Evolutionary conservation across 2,797 vertebrate species (phyloP).

Genomic region (Dicrostonyx torquatus): DNA sequence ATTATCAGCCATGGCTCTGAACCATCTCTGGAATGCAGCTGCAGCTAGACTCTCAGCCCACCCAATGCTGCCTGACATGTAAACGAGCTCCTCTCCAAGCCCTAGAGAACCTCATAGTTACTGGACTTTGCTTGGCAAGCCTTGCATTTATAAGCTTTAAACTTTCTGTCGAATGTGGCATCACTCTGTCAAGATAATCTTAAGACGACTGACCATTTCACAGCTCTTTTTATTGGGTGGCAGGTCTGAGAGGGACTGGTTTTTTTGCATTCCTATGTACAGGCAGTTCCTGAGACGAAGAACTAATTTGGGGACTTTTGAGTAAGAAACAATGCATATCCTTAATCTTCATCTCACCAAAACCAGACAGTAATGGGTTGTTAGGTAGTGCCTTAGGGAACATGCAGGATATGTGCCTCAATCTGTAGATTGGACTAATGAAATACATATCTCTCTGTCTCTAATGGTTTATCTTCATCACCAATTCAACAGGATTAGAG

Average conservation of each 20-base stretch:
- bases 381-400: background rate
- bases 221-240: background rate
- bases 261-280: background rate
- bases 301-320: background rate
- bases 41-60: constrained; percentile 34
- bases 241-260: background rate
- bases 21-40: constrained; percentile 39
- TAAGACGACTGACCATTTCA: background rate
- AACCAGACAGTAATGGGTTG: background rate
- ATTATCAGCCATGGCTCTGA: constrained; percentile 48
- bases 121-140: background rate
- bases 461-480: background rate
- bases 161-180: background rate
- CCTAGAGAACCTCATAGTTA: background rate
- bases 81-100: background rate
- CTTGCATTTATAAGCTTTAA: background rate
- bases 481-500: background rate
- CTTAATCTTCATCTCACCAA: background rate
- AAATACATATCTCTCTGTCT: background rate
- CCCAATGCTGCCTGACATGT: constrained; percentile 45
- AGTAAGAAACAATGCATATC: background rate
- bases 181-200: background rate
- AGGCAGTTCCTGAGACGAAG: background rate
- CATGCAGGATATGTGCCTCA: background rate
- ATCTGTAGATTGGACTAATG: background rate